Base-by-base conservation (phyloP, 53 echinoderm and acorn worm genomes). In the Henricia sp. region DNA sequence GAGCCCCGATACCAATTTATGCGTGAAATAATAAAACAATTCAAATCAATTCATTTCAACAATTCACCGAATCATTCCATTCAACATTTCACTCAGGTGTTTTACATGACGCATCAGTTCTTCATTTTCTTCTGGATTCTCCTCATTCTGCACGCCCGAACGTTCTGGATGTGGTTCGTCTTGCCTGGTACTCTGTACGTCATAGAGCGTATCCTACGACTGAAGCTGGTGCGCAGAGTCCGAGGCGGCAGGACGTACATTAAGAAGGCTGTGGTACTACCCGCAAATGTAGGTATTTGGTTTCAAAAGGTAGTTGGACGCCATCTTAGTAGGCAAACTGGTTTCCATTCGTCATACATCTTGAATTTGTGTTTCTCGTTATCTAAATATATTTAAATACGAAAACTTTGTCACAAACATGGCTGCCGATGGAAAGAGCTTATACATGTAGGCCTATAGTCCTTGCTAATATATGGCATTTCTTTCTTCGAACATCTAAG, bases 91-190 rank as follows among this genome's bases (percentile, higher is more conserved):
- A 51, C 50, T 4, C 77, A 93, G 93, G 87, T 93, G 37, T 93
- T 93, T 63, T 93, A 93, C 84, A 71, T 78, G 77, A 90, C 93
- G 2, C 93, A 93, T 67, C 65, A 90, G 4, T 84, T 93, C 50
- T 93, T 78, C 64, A 51, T 84, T 30, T 70, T 68, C 35, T 93
- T 90, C 54, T 90, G 86, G 84, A 43, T 59, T 0, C 56, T 93
- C 8, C 67, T 93, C 11, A 77, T 93, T 34, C 55, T 93, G 1
- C 93, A 93, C 36, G 90, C 90, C 37, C 93, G 90, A 28, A 70
- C 90, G 36, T 93, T 90, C 72, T 93, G 87, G 87, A 71, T 87
- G 46, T 93, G 87, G 62, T 90, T 93, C 62, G 20, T 90, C 26
- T 41, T 83, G 1, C 93, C 93, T 2, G 90, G 90, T 6, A 24